phyloP scores from a whole-genome alignment of 92 coral and sea anemone genomes.

The Porites evermanni region DNA sequence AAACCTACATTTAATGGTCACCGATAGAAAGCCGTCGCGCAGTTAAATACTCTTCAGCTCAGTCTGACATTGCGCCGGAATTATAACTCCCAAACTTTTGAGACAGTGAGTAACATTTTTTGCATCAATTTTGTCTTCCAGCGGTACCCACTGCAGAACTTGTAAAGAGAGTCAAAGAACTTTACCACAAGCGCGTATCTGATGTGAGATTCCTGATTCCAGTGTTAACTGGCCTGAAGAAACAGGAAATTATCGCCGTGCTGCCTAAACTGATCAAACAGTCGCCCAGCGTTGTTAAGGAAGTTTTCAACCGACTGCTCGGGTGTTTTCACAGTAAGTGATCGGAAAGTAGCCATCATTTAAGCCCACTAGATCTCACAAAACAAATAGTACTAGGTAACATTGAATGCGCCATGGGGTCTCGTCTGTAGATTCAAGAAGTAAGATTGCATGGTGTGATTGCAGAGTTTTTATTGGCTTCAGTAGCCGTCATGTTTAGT shows the following conservation, averaged over 20 bases:
- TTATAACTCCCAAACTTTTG: too few relatives aligned
- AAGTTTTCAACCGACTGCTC: slow-evolving; percentile 93
- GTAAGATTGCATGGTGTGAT: too few relatives aligned
- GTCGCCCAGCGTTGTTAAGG: slow-evolving; percentile 98
- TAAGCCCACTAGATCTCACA: neutral
- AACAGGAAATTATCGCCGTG: slow-evolving; percentile 95
- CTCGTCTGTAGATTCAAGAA: too few relatives aligned
- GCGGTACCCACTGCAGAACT: slow-evolving; percentile 94
- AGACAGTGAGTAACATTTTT: too few relatives aligned
- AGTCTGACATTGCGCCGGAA: too few relatives aligned
- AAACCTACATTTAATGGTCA: too few relatives aligned
- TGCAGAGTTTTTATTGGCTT: too few relatives aligned
- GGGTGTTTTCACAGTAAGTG: slow-evolving; percentile 97
- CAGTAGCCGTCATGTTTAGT: neutral
- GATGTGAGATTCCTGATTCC: slow-evolving; percentile 99
- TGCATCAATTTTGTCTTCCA: slow-evolving; percentile 9
- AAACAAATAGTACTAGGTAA: neutral
- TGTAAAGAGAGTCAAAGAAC: slow-evolving; percentile 94
- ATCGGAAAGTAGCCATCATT: neutral
- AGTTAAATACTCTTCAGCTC: too few relatives aligned
- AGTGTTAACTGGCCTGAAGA: slow-evolving; percentile 94
- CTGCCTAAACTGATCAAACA: slow-evolving; percentile 98
- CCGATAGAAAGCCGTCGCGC: too few relatives aligned
- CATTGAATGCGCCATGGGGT: too few relatives aligned
- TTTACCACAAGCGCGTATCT: slow-evolving; percentile 97